Evolutionary conservation across 1,140 invertebrate species (phyloP).

Genomic region (Mamestra configurata): DNA sequence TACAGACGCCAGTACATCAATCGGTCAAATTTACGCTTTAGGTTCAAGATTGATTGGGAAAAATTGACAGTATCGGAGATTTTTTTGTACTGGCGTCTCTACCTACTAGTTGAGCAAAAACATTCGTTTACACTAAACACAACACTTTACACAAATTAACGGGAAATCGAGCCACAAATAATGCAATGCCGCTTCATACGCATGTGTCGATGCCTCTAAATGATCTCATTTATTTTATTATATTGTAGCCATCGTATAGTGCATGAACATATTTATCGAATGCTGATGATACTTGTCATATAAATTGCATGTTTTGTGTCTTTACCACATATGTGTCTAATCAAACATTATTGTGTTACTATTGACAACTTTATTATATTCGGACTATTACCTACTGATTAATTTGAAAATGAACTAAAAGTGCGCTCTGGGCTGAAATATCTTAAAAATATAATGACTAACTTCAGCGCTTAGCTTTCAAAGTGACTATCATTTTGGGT

Average conservation of each 20-base stretch:
- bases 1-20: too few species aligned
- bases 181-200: slow-evolving; percentile 69
- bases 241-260: slow-evolving; percentile 60
- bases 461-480: neutral
- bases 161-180: slow-evolving; percentile 66
- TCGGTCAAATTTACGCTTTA: too few species aligned
- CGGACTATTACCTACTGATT: neutral
- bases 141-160: slow-evolving; percentile 7
- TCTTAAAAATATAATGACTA: too few species aligned
- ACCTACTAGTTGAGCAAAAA: too few species aligned
- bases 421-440: too few species aligned
- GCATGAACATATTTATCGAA: slow-evolving; percentile 63
- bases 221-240: slow-evolving; percentile 57
- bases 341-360: slow-evolving; percentile 18
- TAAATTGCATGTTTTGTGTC: slow-evolving; percentile 79
- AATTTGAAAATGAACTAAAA: neutral
- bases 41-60: too few species aligned
- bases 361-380: slow-evolving; percentile 44
- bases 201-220: slow-evolving; percentile 67
- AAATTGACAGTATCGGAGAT: too few species aligned
- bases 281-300: slow-evolving; percentile 53
- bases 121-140: slow-evolving; percentile 75
- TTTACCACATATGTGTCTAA: slow-evolving; percentile 52
- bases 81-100: too few species aligned
- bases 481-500: too few species aligned